phyloP scores from a whole-genome alignment of 2,888 invertebrate species.

The Coleophora flavipennella region DNA sequence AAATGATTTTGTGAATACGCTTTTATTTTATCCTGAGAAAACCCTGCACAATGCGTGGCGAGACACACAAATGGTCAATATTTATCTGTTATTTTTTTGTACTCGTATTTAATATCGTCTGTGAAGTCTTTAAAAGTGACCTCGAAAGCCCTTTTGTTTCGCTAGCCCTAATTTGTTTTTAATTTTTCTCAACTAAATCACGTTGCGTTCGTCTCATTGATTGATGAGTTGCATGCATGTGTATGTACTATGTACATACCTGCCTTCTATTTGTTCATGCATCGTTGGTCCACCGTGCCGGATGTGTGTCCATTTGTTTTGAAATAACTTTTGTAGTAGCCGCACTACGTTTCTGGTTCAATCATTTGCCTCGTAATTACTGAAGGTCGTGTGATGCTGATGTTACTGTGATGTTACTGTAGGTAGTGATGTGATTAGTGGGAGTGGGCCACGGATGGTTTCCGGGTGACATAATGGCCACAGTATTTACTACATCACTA shows the following conservation, averaged over 20 bases:
- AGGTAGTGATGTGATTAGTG: no score
- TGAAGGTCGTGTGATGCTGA: slow-evolving; percentile 1
- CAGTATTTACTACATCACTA: no score
- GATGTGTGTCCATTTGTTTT: slow-evolving; percentile 8
- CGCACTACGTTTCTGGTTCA: slow-evolving; percentile 3
- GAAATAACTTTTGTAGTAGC: slow-evolving; percentile 8
- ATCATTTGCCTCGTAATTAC: slow-evolving; percentile 3
- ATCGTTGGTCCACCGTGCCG: slow-evolving; percentile 2
- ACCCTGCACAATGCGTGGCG: no score
- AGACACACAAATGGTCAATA: no score
- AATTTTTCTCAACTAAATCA: slow-evolving; percentile 6
- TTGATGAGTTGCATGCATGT: slow-evolving; percentile 29
- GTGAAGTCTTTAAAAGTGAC: slow-evolving; percentile 13
- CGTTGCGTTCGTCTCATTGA: slow-evolving; percentile 28
- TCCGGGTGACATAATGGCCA: no score
- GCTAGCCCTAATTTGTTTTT: slow-evolving; percentile 11
- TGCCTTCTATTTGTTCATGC: slow-evolving; percentile 11
- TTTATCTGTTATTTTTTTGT: no score
- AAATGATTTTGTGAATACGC: no score
- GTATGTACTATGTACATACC: no score
- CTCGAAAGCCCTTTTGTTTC: slow-evolving; percentile 30
- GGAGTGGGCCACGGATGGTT: no score
- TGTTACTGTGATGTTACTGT: no score
- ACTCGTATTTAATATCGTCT: no score
- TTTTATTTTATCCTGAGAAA: no score